A percentile compares a stretch with the other conserved stretches of the same genome.
Evolutionary conservation across 2,113 vertebrate genomes (phyloP).

Genomic region (Diglossa brunneiventris): DNA sequence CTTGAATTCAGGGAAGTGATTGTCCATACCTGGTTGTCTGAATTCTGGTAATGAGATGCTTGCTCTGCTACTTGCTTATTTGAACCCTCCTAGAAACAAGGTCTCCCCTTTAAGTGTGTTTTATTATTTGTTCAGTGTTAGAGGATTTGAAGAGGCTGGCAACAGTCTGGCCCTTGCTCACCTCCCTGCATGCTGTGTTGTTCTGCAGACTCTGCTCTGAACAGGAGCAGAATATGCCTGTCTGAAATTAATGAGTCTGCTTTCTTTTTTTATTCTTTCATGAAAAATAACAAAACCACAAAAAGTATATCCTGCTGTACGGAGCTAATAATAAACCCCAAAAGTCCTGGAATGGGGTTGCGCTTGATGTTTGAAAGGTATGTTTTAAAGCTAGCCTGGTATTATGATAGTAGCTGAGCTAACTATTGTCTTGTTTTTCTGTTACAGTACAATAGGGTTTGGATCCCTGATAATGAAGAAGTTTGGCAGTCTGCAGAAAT

Average conservation of each 20-base stretch:
- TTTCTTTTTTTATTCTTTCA: neutral
- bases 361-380: neutral
- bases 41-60: neutral
- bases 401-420: neutral
- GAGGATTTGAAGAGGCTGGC: neutral
- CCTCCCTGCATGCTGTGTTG: neutral
- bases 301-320: neutral
- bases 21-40: neutral
- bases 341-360: neutral
- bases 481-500: slow-evolving; percentile 97
- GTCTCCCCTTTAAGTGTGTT: neutral
- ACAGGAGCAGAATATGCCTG: neutral
- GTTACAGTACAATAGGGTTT: slow-evolving; percentile 91
- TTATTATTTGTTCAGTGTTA: neutral
- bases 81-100: neutral
- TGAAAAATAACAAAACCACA: neutral
- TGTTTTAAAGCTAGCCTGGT: neutral
- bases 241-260: neutral
- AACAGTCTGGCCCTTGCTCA: neutral
- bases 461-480: slow-evolving; percentile 89
- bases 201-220: neutral
- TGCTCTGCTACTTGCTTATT: neutral
- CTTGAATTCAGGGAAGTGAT: neutral
- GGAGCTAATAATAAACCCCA: neutral
- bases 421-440: neutral